phyloP scores from a whole-genome alignment of 2,797 vertebrate species.

The Centropyge bicolor region DNA sequence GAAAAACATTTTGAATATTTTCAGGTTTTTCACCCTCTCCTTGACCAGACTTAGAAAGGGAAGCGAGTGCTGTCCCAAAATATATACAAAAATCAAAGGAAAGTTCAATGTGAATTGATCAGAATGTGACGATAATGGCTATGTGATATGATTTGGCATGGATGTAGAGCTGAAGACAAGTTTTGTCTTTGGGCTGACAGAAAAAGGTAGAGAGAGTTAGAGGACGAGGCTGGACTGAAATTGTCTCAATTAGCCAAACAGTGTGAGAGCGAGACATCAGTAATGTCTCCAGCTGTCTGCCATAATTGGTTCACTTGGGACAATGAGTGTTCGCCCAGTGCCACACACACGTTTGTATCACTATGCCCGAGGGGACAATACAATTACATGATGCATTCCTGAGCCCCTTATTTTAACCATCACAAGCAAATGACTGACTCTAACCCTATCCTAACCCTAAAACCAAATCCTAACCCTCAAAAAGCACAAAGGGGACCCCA shows the following conservation, averaged over 20 bases:
- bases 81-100: constrained; percentile 35
- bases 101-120: constrained; percentile 25
- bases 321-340: constrained; percentile 10
- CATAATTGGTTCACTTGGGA: constrained; percentile 57
- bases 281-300: constrained; percentile 42
- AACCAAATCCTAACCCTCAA: too few species aligned
- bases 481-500: too few species aligned
- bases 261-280: constrained; percentile 34
- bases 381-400: too few species aligned
- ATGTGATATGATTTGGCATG: constrained; percentile 34
- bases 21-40: background rate
- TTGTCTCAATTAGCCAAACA: constrained; percentile 51
- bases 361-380: too few species aligned
- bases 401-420: too few species aligned
- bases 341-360: background rate
- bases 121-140: constrained; percentile 18
- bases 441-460: too few species aligned
- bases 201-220: constrained; percentile 9
- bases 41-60: background rate
- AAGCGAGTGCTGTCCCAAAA: background rate
- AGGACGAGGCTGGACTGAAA: constrained; percentile 28
- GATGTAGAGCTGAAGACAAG: constrained; percentile 14
- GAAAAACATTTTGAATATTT: background rate
- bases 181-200: constrained; percentile 25
- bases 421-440: too few species aligned